Percentiles rank a stretch among this genome's conserved stretches.
These are phyloP conservation scores for Prenolepis imparis DNA, from an alignment of 2,888 invertebrate species.

Conservation along the genomic window DNA sequence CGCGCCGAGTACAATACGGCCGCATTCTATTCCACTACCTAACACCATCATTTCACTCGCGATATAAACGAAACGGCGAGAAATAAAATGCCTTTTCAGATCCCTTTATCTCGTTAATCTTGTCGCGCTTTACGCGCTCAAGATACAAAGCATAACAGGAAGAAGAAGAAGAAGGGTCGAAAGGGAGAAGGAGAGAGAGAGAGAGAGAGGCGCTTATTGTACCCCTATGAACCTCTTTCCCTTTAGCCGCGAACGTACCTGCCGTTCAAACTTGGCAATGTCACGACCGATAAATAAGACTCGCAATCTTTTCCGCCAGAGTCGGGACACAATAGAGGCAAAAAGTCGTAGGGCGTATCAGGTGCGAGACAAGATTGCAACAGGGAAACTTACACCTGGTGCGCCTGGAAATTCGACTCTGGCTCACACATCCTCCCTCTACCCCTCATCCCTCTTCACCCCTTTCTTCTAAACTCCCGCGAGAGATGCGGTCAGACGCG, in stretches of 20 bases:
- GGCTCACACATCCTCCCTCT: conserved; percentile 2
- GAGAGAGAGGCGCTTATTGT: conserved; percentile 27
- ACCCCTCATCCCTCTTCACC: no score
- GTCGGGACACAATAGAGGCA: conserved; percentile 30
- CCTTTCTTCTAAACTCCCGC: no score
- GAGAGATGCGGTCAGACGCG: conserved; percentile 43
- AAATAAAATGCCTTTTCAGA: conserved; percentile 55
- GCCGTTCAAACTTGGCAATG: conserved; percentile 42
- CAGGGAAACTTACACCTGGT: conserved; percentile 57
- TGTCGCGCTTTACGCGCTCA: conserved; percentile 51
- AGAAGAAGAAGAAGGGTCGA: not conserved
- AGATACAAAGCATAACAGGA: conserved; percentile 40
- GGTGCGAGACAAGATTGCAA: conserved; percentile 55
- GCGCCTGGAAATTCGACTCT: conserved; percentile 51
- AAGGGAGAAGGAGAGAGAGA: not conserved
- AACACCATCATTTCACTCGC: conserved; percentile 46
- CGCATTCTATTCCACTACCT: conserved; percentile 44
- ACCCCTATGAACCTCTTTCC: conserved; percentile 27
- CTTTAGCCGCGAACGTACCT: conserved; percentile 6
- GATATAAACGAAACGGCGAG: conserved; percentile 48
- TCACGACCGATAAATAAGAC: conserved; percentile 56
- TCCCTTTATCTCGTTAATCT: conserved; percentile 57
- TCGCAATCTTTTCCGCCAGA: conserved; percentile 55
- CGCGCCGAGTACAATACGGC: conserved; percentile 31
- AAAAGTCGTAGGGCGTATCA: conserved; percentile 50